phyloP scores from a whole-genome alignment of 92 coral and sea anemone genomes.

The Palythoa grandis region DNA sequence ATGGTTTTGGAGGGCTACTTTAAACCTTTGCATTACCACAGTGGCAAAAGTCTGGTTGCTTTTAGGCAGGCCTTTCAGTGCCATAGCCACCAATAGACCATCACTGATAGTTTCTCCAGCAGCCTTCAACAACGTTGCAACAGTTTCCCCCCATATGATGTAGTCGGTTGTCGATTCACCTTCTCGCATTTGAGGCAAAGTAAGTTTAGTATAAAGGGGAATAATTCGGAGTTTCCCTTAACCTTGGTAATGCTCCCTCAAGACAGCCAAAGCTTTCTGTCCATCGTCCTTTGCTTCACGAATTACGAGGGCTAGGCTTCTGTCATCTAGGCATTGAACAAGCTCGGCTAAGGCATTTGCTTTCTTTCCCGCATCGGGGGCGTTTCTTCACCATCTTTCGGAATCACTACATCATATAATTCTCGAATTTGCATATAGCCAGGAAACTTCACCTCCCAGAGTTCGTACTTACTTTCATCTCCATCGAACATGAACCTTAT shows the following conservation, averaged over 20 bases:
- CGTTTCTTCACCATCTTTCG: slow-evolving; percentile 17
- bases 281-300: slow-evolving; percentile 51
- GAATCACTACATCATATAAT: slow-evolving; percentile 50
- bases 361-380: slow-evolving; percentile 28
- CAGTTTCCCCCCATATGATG: slow-evolving; percentile 43
- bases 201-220: slow-evolving; percentile 53
- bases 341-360: slow-evolving; percentile 54
- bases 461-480: slow-evolving; percentile 62
- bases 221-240: slow-evolving; percentile 48
- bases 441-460: slow-evolving; percentile 65
- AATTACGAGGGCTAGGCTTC: slow-evolving; percentile 52
- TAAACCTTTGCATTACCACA: neutral
- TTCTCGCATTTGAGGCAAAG: slow-evolving; percentile 34
- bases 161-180: slow-evolving; percentile 47
- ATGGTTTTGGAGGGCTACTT: neutral
- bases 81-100: slow-evolving; percentile 18
- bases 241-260: slow-evolving; percentile 49
- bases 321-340: slow-evolving; percentile 50
- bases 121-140: slow-evolving; percentile 46
- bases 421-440: slow-evolving; percentile 60
- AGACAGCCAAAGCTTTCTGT: slow-evolving; percentile 37
- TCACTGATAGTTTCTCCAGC: slow-evolving; percentile 1
- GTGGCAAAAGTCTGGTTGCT: slow-evolving; percentile 23
- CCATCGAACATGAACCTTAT: slow-evolving; percentile 56
- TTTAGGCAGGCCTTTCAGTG: slow-evolving; percentile 2